Base-by-base conservation (phyloP, 30 jellyfish, hydroid and myxozoan species). In the Catostylus mosaicus region DNA sequence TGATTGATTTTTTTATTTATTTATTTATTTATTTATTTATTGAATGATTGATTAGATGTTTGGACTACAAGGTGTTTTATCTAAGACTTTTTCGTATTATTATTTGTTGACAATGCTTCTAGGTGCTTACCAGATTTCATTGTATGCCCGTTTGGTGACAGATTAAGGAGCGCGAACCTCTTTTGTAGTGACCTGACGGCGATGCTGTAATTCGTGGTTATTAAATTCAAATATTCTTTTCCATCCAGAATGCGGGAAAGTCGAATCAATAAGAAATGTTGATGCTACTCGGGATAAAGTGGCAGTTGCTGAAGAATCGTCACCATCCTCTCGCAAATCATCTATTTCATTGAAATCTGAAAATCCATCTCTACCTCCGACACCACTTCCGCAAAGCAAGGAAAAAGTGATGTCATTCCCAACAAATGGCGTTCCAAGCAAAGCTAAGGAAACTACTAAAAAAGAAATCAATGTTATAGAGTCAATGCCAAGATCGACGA, bases 401-500 rank as follows among this genome's bases (percentile, higher is more conserved):
- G 78, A 61, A 0, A 32, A 64, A 5, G 59, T 11, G 56, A 24
- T 31, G 74, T 14, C 48, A 23, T 18, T 30, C 24, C 56, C 56
- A 5, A 38, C 66, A 12, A 62, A 57, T 1, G 18, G 30, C 2
- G 65, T 3, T 19, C 1, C 57, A 30, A 63, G 59, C 56, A 63
- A 30, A 63, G 35, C 63, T n/a, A 48, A 37, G 12, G 82, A 78
- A 31, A 34, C 57, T 8, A 0, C 85, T 10, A 78, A 64, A 59
- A 82, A 82, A 56, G 73, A 82, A 52, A 0, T 35, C 14, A 24
- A 74, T 1, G 79, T 52, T 12, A 85, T 54, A 0, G 95, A 85
- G 1, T 38, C 84, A 32, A 73, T 85, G 89, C 80, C 73, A 26
- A 60, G 95, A 30, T 85, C 95, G 10, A 80, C 66, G 60, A 73